A percentile compares a stretch with the other conserved stretches of the same genome.
phyloP scores from a whole-genome alignment of 2,113 vertebrate genomes.

The Chlamydotis undulata region DNA sequence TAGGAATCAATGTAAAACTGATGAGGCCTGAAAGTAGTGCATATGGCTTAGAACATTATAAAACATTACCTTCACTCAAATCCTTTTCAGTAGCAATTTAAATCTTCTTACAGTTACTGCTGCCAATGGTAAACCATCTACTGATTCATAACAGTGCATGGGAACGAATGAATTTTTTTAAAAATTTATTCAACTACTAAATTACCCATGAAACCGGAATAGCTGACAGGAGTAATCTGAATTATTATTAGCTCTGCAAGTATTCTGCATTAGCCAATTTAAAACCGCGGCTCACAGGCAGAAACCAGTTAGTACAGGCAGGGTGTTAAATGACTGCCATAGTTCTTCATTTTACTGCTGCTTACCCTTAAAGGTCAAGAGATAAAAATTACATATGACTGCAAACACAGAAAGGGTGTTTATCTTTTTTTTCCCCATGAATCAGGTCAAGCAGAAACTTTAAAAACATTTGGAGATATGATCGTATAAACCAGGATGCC shows the following conservation, averaged over 20 bases:
- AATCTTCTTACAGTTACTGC: constrained; percentile 97
- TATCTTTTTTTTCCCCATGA: constrained; percentile 66
- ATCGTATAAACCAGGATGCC: neutral
- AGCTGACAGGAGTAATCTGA: constrained; percentile 99
- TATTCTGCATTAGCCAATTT: constrained; percentile 88
- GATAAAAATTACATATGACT: constrained; percentile 85
- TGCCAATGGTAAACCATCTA: constrained; percentile 88
- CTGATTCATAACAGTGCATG: constrained; percentile 95
- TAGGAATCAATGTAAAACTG: constrained; percentile 99
- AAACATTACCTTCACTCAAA: constrained; percentile 99
- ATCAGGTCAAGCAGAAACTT: constrained; percentile 75
- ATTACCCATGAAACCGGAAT: constrained; percentile 99
- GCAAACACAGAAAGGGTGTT: constrained; percentile 79
- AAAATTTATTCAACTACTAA: constrained; percentile 99
- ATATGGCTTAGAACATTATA: constrained; percentile 99
- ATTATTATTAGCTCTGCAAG: constrained; percentile 95
- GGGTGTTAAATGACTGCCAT: constrained; percentile 84
- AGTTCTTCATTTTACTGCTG: constrained; percentile 85
- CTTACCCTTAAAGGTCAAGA: constrained; percentile 87
- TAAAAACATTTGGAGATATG: constrained; percentile 49
- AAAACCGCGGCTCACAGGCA: constrained; percentile 84
- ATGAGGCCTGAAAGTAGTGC: constrained; percentile 99
- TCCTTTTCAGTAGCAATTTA: constrained; percentile 99
- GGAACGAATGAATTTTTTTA: constrained; percentile 98
- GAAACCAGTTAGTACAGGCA: constrained; percentile 84